Evolutionary conservation across 2,113 vertebrate genomes (phyloP), one percentile per base, ranked within the genome.

Genomic region (Polypterus senegalus): DNA sequence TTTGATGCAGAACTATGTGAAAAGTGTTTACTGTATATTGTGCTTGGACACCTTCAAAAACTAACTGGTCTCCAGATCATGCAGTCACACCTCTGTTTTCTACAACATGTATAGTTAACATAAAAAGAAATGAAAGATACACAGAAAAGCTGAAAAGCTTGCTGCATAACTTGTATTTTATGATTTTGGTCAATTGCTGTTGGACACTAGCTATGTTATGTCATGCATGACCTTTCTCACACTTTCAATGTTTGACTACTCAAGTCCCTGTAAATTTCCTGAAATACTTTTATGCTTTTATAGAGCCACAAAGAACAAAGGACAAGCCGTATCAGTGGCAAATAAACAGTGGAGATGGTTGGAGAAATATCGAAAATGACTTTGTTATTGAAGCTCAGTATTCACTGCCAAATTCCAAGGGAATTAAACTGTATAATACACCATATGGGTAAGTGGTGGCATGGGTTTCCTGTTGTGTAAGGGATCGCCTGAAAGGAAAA

Each of bases 371-470:
- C 7, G 55, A 46, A 2, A 74, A 82, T 7, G 77, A 83, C 69
- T 69, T 80, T 9, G 7, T 86, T 1, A 68, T 86, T 1, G 83
- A 86, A 58, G 81, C 79, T n/a, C 82, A 83, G 59, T 86, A 73
- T 62, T 79, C 71, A 1, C 72, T 71, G 51, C 81, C 82, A 4
- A 66, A 71, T 49, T 72, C 44, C 43, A 79, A 76, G 62, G 69
- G 78, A 61, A 82, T 86, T 8, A 78, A 61, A 58, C 63, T 86
- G 47, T 81, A 74, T 70, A 82, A 81, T 66, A 80, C 82, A 27
- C 27, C 7, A 3, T 71, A 69, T 4, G 79, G 83, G 83, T 86
- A 71, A 57, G 71, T 58, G 27, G 46, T 47, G 27, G 27, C 27
- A 27, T 27, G 27, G 27, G 27, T 27, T 27, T 27, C 27, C 27